Conservation (phyloP, 1,140 invertebrate species). For the Papilio xuthus region DNA sequence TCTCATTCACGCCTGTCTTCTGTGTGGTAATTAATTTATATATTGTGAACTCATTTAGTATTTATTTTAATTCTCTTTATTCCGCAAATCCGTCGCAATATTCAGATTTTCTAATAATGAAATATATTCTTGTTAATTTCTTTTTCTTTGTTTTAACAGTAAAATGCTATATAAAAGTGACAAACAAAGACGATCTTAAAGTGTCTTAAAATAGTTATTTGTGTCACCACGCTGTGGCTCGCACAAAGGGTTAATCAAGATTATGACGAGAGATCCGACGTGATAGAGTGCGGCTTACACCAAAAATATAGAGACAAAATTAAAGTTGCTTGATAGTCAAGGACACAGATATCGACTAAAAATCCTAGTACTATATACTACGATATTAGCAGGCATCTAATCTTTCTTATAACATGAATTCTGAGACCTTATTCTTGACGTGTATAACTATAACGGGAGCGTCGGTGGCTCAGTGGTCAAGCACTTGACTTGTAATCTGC, state of each 20-base stretch:
- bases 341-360: not conserved
- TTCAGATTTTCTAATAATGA: too few species aligned
- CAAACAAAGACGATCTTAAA: not conserved
- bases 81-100: too few species aligned
- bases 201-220: conserved; percentile 9
- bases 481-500: too few species aligned
- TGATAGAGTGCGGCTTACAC: conserved; percentile 14
- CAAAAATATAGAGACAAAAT: not conserved
- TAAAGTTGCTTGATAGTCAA: not conserved
- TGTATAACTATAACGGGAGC: not conserved
- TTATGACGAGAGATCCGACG: conserved; percentile 5
- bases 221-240: conserved; percentile 6
- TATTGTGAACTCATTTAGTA: too few species aligned
- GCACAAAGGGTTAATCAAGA: conserved; percentile 21
- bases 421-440: not conserved
- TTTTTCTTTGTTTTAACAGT: too few species aligned
- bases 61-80: too few species aligned
- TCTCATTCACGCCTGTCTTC: too few species aligned
- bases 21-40: too few species aligned
- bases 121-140: too few species aligned
- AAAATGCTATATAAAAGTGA: not conserved
- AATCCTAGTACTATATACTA: too few species aligned
- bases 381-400: not conserved
- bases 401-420: not conserved
- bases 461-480: too few species aligned